A percentile compares a stretch with the other conserved stretches of the same genome.
phyloP scores from a whole-genome alignment of 2,888 invertebrate species.

The Ophioninae sp. region DNA sequence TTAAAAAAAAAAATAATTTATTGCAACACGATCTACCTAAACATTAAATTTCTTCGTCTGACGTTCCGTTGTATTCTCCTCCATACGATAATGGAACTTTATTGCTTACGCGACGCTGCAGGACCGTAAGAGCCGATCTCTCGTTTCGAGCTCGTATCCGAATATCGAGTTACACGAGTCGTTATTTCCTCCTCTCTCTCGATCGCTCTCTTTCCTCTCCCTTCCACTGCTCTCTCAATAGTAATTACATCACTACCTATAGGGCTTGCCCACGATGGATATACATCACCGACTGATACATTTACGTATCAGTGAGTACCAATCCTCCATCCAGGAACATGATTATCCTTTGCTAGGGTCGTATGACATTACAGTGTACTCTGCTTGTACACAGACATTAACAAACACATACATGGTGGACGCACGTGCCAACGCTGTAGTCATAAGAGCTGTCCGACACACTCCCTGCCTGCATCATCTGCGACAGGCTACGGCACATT shows the following conservation, averaged over 20 bases:
- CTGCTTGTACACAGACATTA: not conserved
- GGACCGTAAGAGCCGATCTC: slow-evolving; percentile 26
- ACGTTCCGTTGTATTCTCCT: not conserved
- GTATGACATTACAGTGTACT: slow-evolving; percentile 38
- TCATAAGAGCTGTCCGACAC: slow-evolving; percentile 41
- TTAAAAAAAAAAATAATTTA: not conserved
- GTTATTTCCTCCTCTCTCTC: slow-evolving; percentile 1
- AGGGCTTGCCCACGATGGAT: slow-evolving; percentile 24
- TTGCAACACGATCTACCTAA: not conserved
- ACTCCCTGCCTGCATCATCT: slow-evolving; percentile 38
- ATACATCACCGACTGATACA: slow-evolving; percentile 14
- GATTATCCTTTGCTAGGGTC: slow-evolving; percentile 46
- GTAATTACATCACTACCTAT: slow-evolving; percentile 30
- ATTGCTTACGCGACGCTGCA: slow-evolving; percentile 13
- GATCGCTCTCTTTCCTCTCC: slow-evolving; percentile 10
- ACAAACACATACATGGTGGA: slow-evolving; percentile 12
- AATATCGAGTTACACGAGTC: slow-evolving; percentile 46
- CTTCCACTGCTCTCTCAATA: slow-evolving; percentile 15
- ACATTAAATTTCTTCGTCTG: not conserved
- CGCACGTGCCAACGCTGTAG: slow-evolving; percentile 57
- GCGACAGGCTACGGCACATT: slow-evolving; percentile 16
- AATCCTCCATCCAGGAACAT: slow-evolving; percentile 54
- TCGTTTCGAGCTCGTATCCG: slow-evolving; percentile 33
- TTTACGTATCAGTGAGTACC: slow-evolving; percentile 43
- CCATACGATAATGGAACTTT: slow-evolving; percentile 2